A percentile compares a stretch with the other conserved stretches of the same genome.
Evolutionary conservation across 2,113 vertebrate genomes (phyloP).

Genomic region (Nestor notabilis): DNA sequence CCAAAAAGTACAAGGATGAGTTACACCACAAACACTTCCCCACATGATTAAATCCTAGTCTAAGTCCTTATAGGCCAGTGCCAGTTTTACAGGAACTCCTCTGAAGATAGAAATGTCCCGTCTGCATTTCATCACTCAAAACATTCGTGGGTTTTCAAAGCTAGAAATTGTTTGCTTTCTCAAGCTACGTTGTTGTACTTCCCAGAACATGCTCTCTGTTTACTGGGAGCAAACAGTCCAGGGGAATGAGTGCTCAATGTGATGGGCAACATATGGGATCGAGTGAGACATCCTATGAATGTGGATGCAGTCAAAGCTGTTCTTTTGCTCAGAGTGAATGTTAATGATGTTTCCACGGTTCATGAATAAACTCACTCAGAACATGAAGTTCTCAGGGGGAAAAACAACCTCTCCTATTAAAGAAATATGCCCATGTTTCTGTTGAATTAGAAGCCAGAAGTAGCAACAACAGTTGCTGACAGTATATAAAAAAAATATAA

Average conservation of each 20-base stretch:
- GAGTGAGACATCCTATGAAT: conserved; percentile 27
- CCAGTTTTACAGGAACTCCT: neutral
- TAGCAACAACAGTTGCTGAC: neutral
- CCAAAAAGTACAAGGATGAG: neutral
- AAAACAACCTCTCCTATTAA: neutral
- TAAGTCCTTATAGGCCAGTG: neutral
- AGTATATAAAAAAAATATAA: neutral
- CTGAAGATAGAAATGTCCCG: neutral
- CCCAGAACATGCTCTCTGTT: conserved; percentile 6
- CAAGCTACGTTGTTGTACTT: neutral
- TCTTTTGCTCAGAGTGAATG: conserved; percentile 50
- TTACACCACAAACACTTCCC: neutral
- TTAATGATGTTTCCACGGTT: conserved; percentile 23
- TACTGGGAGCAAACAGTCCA: neutral
- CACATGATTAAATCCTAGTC: neutral
- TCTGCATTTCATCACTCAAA: conserved; percentile 5
- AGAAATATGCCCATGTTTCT: neutral
- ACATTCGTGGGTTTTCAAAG: neutral
- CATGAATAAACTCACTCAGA: conserved; percentile 33
- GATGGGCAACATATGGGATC: conserved; percentile 28
- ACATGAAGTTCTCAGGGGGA: neutral
- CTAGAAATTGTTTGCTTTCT: conserved; percentile 30
- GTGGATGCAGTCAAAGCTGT: conserved; percentile 37
- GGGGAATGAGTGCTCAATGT: neutral
- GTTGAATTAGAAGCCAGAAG: neutral